Evolutionary conservation across 2,113 vertebrate species (phyloP), one percentile per base, ranked within the genome.

Genomic region (Centrocercus urophasianus): DNA sequence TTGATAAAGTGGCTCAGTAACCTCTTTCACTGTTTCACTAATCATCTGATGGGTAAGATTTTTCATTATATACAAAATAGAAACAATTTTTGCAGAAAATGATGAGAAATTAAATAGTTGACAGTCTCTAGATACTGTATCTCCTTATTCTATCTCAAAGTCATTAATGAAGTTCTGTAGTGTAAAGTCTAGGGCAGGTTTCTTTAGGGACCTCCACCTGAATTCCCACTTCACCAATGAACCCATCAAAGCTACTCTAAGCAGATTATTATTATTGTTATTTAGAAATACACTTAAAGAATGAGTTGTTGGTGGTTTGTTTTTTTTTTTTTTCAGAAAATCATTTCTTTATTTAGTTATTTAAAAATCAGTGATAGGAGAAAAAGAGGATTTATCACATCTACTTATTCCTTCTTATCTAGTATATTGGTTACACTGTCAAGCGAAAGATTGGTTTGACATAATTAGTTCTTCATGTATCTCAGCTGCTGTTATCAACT

Each of bases 391-490:
- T 86, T 76, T 77, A 45, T 63, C 65, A 89, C 13, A 70, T 66
- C 17, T 45, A 10, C 19, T 72, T 66, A 27, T 82, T 83, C 21
- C 52, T 54, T 73, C 70, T 83, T 82, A 78, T 27, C 20, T 27
- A 28, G 30, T 56, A 21, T 36, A 24, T 59, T 71, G 15, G 81
- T 87, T 78, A 60, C 56, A 40, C 52, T 71, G 66, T 89, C 78
- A 94, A 78, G 38, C 1, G 63, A 83, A 42, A 89, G 36, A 77
- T 45, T 64, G 34, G 24, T 64, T 87, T 82, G 64, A 85, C 12
- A 5, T 50, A 87, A 93, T 89, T 95, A 93, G 47, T 91, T 93
- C 71, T 75, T 85, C 70, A 45, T 57, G 75, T 54, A 85, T 52
- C 82, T 94, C 70, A 66, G 57, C 42, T 74, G 45, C 75, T 86